Evolutionary conservation across 1,140 invertebrate genomes (phyloP).

Genomic region (Anastrepha obliqua): DNA sequence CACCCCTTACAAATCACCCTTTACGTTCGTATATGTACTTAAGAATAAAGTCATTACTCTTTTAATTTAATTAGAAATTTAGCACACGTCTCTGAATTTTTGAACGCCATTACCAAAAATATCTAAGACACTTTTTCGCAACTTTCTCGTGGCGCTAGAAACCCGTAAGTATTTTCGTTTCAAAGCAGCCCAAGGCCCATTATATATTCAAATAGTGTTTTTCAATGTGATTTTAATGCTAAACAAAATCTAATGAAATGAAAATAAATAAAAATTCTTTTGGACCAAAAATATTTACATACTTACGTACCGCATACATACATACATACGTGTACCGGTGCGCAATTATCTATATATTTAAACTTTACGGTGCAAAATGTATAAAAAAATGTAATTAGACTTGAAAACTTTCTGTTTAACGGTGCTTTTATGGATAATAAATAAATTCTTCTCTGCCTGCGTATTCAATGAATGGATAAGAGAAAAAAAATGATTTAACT

Average conservation of each 20-base stretch:
- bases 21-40: too few species aligned
- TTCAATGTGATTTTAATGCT: neutral
- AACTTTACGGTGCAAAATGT: neutral
- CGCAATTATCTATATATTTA: neutral
- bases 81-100: neutral
- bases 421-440: conserved; percentile 25
- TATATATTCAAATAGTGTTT: conserved; percentile 35
- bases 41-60: neutral
- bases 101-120: conserved; percentile 8
- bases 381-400: neutral
- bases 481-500: neutral
- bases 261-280: conserved; percentile 21
- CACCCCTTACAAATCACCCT: too few species aligned
- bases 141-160: conserved; percentile 2
- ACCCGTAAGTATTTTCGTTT: neutral
- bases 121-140: neutral
- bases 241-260: neutral
- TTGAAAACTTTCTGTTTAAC: neutral
- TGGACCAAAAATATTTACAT: too few species aligned
- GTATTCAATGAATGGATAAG: neutral
- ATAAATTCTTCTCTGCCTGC: neutral
- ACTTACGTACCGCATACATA: too few species aligned
- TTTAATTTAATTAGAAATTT: neutral
- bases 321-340: too few species aligned
- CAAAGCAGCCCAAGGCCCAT: neutral